A percentile compares a stretch with the other conserved stretches of the same genome.
phyloP scores from a whole-genome alignment of 2,113 vertebrate genomes.

The Recurvirostra avosetta region DNA sequence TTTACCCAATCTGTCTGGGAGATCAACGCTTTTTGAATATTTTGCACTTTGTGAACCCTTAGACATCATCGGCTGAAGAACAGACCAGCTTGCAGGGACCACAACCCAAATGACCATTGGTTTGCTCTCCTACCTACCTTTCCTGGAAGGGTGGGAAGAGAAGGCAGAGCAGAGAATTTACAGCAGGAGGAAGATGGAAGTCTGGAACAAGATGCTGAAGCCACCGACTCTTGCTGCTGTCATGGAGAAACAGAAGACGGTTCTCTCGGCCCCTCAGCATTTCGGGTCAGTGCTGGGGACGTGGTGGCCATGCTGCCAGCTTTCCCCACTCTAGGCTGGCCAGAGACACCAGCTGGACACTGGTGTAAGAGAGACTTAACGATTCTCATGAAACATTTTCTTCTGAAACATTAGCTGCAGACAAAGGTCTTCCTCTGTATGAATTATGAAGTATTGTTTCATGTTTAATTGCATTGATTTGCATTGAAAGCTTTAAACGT shows the following conservation, averaged over 20 bases:
- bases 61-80: not conserved
- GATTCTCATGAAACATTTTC: not conserved
- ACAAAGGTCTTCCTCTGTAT: not conserved
- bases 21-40: not conserved
- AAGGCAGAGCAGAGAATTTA: not conserved
- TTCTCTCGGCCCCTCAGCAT: not conserved
- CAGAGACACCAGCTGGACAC: not conserved
- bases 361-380: not conserved
- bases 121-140: not conserved
- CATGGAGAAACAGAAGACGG: not conserved
- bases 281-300: not conserved
- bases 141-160: not conserved
- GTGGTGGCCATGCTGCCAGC: accelerated
- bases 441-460: constrained; percentile 20
- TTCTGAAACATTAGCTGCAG: not conserved
- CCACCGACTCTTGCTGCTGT: accelerated
- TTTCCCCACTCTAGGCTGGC: not conserved
- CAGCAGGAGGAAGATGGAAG: not conserved
- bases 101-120: not conserved
- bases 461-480: constrained; percentile 48
- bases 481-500: constrained; percentile 37
- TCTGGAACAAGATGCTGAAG: not conserved
- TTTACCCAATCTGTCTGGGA: not conserved
- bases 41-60: not conserved
- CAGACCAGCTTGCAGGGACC: not conserved